Evolutionary conservation across 2,113 vertebrate genomes (phyloP).

Genomic region (Nibea coibor): DNA sequence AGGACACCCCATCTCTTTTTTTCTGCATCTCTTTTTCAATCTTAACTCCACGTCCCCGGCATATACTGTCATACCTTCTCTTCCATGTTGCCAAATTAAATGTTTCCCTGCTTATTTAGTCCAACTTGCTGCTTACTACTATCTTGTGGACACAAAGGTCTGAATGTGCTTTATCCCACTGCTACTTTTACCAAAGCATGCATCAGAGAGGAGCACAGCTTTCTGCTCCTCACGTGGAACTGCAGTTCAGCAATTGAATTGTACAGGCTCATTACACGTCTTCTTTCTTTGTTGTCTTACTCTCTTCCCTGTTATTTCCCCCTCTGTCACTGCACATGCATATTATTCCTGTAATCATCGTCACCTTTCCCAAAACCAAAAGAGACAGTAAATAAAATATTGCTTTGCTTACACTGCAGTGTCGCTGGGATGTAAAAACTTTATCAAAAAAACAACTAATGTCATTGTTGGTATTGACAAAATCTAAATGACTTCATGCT

Average conservation of each 20-base stretch:
- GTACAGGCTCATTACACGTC: conserved; percentile 14
- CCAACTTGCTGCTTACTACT: neutral
- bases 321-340: neutral
- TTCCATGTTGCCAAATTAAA: neutral
- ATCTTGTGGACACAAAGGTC: conserved; percentile 9
- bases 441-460: too few species aligned
- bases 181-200: conserved; percentile 23
- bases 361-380: neutral
- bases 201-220: conserved; percentile 7
- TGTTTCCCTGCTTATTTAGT: conserved; percentile 25
- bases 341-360: neutral
- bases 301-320: neutral
- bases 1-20: conserved; percentile 38
- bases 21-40: conserved; percentile 21
- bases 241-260: conserved; percentile 10
- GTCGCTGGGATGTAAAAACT: too few species aligned
- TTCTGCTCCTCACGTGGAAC: conserved; percentile 38
- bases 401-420: neutral
- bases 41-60: conserved; percentile 3
- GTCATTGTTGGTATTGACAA: too few species aligned
- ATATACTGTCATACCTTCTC: neutral
- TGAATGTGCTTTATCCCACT: conserved; percentile 40
- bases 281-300: neutral
- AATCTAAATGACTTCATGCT: too few species aligned
- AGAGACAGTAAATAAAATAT: neutral